Percentiles rank a stretch among this genome's conserved stretches.
Conservation (phyloP, 2,113 vertebrate genomes). For the Mobula hypostoma region DNA sequence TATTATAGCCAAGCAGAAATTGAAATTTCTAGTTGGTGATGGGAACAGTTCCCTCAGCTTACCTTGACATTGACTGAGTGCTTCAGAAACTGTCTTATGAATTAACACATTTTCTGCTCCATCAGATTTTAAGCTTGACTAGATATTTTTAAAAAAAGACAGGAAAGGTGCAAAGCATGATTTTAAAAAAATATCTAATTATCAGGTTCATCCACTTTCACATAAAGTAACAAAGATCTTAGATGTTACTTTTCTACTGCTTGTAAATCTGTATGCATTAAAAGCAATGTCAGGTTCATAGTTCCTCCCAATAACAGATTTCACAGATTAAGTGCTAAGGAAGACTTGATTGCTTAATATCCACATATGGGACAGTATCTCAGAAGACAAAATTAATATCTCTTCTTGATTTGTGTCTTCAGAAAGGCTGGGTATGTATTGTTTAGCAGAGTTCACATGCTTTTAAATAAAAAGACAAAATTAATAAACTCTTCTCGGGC, state of each 20-base stretch:
- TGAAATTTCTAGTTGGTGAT: not conserved
- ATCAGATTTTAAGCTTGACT: not conserved
- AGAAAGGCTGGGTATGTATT: no score
- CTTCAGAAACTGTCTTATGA: not conserved
- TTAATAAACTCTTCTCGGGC: no score
- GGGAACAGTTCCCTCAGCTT: not conserved
- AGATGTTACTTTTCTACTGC: not conserved
- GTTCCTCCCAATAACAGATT: not conserved
- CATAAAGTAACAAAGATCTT: not conserved
- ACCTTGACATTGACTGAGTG: not conserved
- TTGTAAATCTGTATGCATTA: not conserved
- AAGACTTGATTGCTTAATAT: not conserved
- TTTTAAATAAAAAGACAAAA: no score
- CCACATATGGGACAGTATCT: not conserved
- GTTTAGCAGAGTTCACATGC: no score
- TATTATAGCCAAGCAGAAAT: not conserved
- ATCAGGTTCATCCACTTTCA: not conserved
- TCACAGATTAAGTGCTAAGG: not conserved
- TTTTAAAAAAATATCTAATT: not conserved
- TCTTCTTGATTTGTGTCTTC: no score
- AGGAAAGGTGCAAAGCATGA: not conserved
- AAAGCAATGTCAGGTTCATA: not conserved
- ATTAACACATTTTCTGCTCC: not conserved
- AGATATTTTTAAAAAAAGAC: not conserved
- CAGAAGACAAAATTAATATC: no score